Evolutionary conservation across 1,140 invertebrate genomes (phyloP), one percentile per base, ranked within the genome.

Genomic region (Vanessa tameamea): DNA sequence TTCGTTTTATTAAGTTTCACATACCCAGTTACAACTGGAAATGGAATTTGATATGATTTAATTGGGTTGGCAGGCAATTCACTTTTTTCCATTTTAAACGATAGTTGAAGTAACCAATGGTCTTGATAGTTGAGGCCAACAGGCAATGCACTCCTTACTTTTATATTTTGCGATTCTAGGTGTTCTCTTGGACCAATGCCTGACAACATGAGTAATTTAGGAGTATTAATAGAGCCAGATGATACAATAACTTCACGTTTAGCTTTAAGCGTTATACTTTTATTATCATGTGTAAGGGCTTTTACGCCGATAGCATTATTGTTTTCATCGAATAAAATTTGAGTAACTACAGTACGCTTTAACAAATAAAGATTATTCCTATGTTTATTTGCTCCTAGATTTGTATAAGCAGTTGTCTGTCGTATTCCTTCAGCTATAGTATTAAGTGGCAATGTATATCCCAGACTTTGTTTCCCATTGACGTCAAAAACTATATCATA

Each of bases 391-490:
- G 94, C 93, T 16, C 83, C 78, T 4, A 96, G 78, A 81, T 94
- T 95, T 0, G 94, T 94, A 74, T 90, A 92, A 0, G 94, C 92
- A 16, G 94, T 93, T 71, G 94, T 95, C 82, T 94, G 94, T 16
- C 74, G 70, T 8, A 95, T 85, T 0, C 97, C 97, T 57, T 97
- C 92, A 15, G 95, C 90, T 16, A 97, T 87, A 0, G 97, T 97
- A 51, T 92, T 96, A 82, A 96, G 94, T 0, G 95, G 92, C 47
- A 93, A 82, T 0, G 94, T 92, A 76, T 96, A 96, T 68, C 97
- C 95, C 16, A 93, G 94, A 83, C 95, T 95, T 2, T 82, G 94
- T n/a, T 93, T 93, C 2, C 96, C 95, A 82, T 97, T 97, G n/a
- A 96, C 91, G 76, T 97, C 96, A 37, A 77, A 23, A n/a, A 78